Base-by-base conservation (phyloP, 2,113 vertebrate genomes). In the Pachypanchax playfairii region DNA sequence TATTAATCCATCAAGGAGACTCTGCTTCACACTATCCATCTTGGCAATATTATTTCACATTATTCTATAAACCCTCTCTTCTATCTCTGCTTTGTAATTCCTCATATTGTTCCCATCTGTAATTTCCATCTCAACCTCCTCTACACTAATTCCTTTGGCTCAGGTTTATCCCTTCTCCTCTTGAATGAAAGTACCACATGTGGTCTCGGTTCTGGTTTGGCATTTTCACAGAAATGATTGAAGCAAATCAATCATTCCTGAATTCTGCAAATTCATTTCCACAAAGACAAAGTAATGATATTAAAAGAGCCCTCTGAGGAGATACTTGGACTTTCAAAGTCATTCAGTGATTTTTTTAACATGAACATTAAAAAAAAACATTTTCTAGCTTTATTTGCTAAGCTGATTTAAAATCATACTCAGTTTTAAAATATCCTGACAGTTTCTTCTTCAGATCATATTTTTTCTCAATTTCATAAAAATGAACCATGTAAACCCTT, bases 201-300 rank as follows among this genome's bases (percentile, higher is more conserved):
- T 39, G 22, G 44, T 75, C 63, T 70, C 47, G 20, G 14, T 35
- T 28, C n/a, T 47, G 48, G 51, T 44, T 5, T 4, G 53, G 17
- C 70, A 39, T 52, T 70, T 86, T 48, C 60, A 46, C 47, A 77
- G 43, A 74, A 44, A 53, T 54, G 36, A 68, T 22, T 67, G 33
- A 28, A 58, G 53, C 21, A 48, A 43, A 53, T 14, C 53, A 65
- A 80, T 65, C n/a, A n/a, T n/a, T n/a, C n/a, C n/a, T n/a, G n/a
- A n/a, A n/a, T n/a, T n/a, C n/a, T n/a, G n/a, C n/a, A n/a, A n/a
- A n/a, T n/a, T n/a, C n/a, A n/a, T 87, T 81, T 51, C 44, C 47
- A 76, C 64, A 76, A 69, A 84, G 66, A 72, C 39, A 55, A 55
- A 63, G 48, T 72, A 68, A 79, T 80, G 55, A 31, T 46, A 52